Conservation (phyloP, 2,888 invertebrate species). For the Platerodrilus igneus region DNA sequence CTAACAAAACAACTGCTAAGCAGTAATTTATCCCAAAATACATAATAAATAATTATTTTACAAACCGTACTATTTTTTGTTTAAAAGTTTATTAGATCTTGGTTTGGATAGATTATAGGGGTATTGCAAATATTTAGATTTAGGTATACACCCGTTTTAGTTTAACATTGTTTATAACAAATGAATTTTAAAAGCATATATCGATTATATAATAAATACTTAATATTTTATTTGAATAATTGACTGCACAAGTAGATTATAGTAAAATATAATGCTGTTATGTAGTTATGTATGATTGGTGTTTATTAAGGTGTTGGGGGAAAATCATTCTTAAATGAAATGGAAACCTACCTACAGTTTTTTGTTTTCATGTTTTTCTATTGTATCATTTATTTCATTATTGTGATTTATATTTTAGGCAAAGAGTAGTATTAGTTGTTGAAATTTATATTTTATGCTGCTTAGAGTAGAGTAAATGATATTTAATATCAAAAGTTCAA, state of each 20-base stretch:
- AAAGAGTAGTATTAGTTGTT: conserved; percentile 13
- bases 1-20: conserved; percentile 40
- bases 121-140: conserved; percentile 43
- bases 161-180: conserved; percentile 39
- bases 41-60: too few species aligned
- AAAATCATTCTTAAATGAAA: conserved; percentile 6
- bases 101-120: conserved; percentile 44
- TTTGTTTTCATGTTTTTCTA: conserved; percentile 16
- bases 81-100: conserved; percentile 33
- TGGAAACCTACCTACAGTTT: conserved; percentile 12
- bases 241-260: conserved; percentile 48
- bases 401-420: conserved; percentile 18
- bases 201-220: conserved; percentile 23
- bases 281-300: conserved; percentile 22
- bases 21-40: conserved; percentile 41
- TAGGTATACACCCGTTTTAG: conserved; percentile 20
- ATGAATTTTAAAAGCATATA: conserved; percentile 22
- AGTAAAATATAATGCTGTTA: conserved; percentile 41
- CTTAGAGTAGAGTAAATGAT: conserved; percentile 14
- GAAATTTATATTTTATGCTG: conserved; percentile 9
- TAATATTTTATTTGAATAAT: conserved; percentile 28
- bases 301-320: conserved; percentile 23
- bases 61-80: conserved; percentile 40
- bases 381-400: conserved; percentile 16
- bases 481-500: conserved; percentile 24